Evolutionary conservation across 1,140 invertebrate species (phyloP), one percentile per base, ranked within the genome.

Genomic region (Lutraria rhynchaena): DNA sequence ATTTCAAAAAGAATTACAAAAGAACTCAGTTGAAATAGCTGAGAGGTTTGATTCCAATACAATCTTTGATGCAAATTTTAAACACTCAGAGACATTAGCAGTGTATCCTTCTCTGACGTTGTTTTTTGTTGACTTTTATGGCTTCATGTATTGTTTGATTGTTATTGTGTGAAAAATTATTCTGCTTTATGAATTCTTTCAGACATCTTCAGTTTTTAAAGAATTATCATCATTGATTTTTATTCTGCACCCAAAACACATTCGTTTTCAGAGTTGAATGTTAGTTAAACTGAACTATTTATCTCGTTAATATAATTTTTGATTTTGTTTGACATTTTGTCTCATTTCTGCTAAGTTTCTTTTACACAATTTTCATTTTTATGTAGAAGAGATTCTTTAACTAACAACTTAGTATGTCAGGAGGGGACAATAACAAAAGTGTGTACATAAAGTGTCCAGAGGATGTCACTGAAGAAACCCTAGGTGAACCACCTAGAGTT

Each of bases 401-500:
- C 49, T 9, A 4, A 19, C 3, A 15, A 53, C 60, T 77, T 24
- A 77, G 75, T 22, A 37, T 65, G 3, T 3, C 35, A 17, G 17
- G 17, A 46, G 51, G 17, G 9, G 65, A 61, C 22, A 29, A n/a
- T 46, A 13, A 11, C 5, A 37, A 29, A 63, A 17, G 49, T 4
- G n/a, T 78, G 22, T 65, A 81, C 24, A 49, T 75, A 33, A 22
- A 35, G 22, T 63, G 57, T 37, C 84, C 84, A n/a, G 31, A 13
- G 24, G 63, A 63, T n/a, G 41, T 85, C 5, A 74, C 29, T 69
- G 84, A 67, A 24, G 65, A 81, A n/a, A n/a, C 15, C 5, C 49
- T 85, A 35, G 84, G 84, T 11, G 31, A 51, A 15, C 71, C 81
- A 9, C 84, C 81, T 3, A 63, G 84, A 53, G 49, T 60, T 19